Base-by-base conservation (phyloP, 2,888 invertebrate genomes). In the Chrysomela aeneicollis region DNA sequence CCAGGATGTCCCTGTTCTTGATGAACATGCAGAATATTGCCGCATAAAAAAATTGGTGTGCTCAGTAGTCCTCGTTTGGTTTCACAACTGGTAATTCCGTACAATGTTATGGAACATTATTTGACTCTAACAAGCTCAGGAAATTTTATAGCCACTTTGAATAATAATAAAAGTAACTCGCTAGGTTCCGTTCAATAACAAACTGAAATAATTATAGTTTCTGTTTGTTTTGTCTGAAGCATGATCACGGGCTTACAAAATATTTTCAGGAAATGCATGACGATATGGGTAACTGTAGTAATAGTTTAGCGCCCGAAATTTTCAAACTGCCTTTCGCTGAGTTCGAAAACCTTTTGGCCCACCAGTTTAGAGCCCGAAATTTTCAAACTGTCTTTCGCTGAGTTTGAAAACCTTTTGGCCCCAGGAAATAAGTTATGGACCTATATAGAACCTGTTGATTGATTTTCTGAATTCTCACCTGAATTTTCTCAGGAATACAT, bases 101-200 rank as follows among this genome's bases (percentile, higher is more conserved):
- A 37, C 54, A 54, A 53, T 54, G 54, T 54, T 54, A 54, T 54
- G 54, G 37, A 37, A 54, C 5, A 57, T 46, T 46, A 21, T 57
- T 42, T 15, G 42, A 42, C 42, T 42, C 5, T 9, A 42, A 42
- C 42, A 42, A 42, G 46, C 30, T 17, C 57, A 12, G 37, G 10
- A 19, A 5, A 46, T n/a, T 46, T 26, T 22, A 46, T 12, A 26
- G 15, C 10, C 18, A 57, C 47, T 55, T 47, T 46, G 10, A 57
- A 46, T 46, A 37, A 57, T 47, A 42, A 17, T 57, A 57, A 57
- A 57, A 46, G 46, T 57, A 21, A 46, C 26, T 30, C 30, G 46
- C 46, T 22, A 46, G 47, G 46, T 37, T 57, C 15, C 46, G 18
- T 12, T 19, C 12, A 17, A 12, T 46, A 2, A 26, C 46, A 15